phyloP scores from a whole-genome alignment of 2,113 vertebrate species.

The Nyctereutes procyonoides region DNA sequence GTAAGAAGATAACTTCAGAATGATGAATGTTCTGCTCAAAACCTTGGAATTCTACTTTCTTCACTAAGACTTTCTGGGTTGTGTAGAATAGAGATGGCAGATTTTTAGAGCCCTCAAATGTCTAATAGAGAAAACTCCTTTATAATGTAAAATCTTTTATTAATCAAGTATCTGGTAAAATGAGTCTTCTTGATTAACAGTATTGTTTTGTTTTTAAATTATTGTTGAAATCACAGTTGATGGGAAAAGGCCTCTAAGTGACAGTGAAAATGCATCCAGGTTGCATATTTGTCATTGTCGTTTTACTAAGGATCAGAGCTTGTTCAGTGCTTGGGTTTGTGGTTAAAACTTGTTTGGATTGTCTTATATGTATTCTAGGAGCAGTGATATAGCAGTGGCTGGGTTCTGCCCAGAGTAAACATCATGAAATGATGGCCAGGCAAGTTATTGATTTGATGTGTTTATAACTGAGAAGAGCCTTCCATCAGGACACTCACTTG shows the following conservation, averaged over 20 bases:
- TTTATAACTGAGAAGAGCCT: not conserved
- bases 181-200: not conserved
- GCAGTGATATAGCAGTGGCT: not conserved
- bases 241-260: not conserved
- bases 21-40: not conserved
- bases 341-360: not conserved
- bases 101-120: not conserved
- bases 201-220: not conserved
- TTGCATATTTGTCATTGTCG: not conserved
- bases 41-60: not conserved
- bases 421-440: not conserved
- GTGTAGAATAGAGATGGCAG: not conserved
- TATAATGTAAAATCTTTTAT: not conserved
- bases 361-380: no score
- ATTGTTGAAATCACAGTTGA: not conserved
- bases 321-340: not conserved
- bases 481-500: not conserved
- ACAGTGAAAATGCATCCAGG: not conserved
- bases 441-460: not conserved
- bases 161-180: not conserved
- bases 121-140: not conserved
- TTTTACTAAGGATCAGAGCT: not conserved
- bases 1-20: not conserved
- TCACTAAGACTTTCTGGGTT: not conserved
- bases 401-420: not conserved